phyloP scores from a whole-genome alignment of 2,113 vertebrate species.

The Hippocampus mohnikei region DNA sequence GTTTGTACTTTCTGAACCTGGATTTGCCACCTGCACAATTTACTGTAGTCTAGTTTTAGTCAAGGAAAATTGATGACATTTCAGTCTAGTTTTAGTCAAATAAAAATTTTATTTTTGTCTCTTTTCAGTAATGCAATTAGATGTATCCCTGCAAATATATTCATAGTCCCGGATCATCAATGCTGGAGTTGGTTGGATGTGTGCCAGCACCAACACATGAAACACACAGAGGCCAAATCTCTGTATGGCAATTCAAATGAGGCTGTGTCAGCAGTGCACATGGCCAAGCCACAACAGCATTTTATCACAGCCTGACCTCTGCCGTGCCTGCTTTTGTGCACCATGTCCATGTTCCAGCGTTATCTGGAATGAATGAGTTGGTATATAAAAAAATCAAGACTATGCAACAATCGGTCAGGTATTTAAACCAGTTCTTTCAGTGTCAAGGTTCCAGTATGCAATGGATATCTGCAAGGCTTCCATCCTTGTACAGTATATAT shows the following conservation, averaged over 20 bases:
- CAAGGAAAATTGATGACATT: too few species aligned
- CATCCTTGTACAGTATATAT: not conserved
- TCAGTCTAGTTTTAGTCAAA: too few species aligned
- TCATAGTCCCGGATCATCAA: too few species aligned
- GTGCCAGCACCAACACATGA: slow-evolving; percentile 50
- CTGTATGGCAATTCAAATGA: slow-evolving; percentile 59
- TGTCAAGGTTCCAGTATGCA: slow-evolving; percentile 1
- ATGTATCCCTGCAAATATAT: too few species aligned
- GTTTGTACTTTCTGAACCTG: too few species aligned
- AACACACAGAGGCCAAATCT: slow-evolving; percentile 34
- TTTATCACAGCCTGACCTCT: slow-evolving; percentile 39
- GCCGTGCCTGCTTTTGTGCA: slow-evolving; percentile 14
- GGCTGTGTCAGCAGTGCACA: slow-evolving; percentile 55
- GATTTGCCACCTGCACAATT: too few species aligned
- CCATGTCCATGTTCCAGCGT: not conserved
- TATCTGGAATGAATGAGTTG: not conserved
- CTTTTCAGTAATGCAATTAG: too few species aligned
- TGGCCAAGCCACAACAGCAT: slow-evolving; percentile 46
- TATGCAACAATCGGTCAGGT: not conserved
- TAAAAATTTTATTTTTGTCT: too few species aligned
- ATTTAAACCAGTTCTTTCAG: not conserved
- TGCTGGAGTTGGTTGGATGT: slow-evolving; percentile 35
- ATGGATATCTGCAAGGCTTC: not conserved
- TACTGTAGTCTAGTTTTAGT: too few species aligned
- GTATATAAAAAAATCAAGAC: not conserved